Evolutionary conservation across 2,888 invertebrate species (phyloP), one percentile per base, ranked within the genome.

Genomic region (Eupithecia insigniata): DNA sequence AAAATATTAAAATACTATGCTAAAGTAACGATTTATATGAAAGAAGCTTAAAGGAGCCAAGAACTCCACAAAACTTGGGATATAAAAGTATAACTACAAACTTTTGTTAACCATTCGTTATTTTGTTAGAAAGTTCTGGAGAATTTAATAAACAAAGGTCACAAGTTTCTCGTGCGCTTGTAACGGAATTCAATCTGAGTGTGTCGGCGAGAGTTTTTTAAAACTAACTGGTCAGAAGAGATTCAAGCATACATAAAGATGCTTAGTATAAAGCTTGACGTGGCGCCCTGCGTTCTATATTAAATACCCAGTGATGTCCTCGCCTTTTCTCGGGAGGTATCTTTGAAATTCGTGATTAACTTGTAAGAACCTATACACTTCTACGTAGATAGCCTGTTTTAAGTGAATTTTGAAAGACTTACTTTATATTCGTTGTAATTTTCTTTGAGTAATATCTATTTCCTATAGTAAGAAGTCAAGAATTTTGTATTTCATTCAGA

Each of bases 111-210:
- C 30, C 34, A 34, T 36, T 64, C 64, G 60, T 60, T 60, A 60
- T 60, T 60, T 60, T 30, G 60, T 60, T 60, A 30, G 60, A 30
- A 30, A n/a, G 18, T 22, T 36, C 58, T 67, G 39, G 39, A 72
- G 68, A 46, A 66, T 68, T 67, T 66, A 58, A 70, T 72, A 72
- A 64, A 60, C 68, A 67, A 55, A 66, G 68, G 64, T 67, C 64
- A 43, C 61, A 69, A 73, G 67, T 70, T 72, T 64, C 43, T 30
- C 55, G 43, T 69, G 51, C 32, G 65, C 64, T 73, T 67, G 67
- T 70, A 71, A 46, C 70, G 36, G 64, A 72, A 71, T 76, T 70
- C 68, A 55, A 73, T 76, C 70, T 34, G 22, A 58, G 16, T 60
- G 18, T 60, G 60, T 60, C 16, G 58, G 58, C 16, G 55, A 30